Base-by-base conservation (phyloP, 2,113 vertebrate species). In the Microtus montanus region DNA sequence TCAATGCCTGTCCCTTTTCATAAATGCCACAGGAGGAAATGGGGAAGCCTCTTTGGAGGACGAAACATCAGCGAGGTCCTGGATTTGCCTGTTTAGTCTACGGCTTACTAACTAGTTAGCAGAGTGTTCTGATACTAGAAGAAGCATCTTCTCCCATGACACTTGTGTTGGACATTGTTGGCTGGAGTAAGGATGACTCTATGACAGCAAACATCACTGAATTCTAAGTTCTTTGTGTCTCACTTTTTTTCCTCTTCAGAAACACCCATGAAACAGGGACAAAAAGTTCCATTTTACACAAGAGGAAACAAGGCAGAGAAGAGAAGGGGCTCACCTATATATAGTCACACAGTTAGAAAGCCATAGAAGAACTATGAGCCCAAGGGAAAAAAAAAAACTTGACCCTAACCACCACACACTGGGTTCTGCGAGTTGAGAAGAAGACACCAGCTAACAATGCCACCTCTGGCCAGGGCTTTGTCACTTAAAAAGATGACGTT, bases 1-100 rank as follows among this genome's bases (percentile, higher is more conserved):
- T 52, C 78, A 95, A 89, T 79, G 97, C 92, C 71, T 95, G 77
- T 84, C 78, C 93, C 63, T 95, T 92, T 80, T 87, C 94, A 35
- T 90, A 91, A 86, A 89, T 87, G 89, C 95, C 91, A 78, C 63
- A 52, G n/a, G 79, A 92, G 41, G 79, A 78, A 82, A 35, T 6
- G 54, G 17, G 82, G 91, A 95, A 87, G 88, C 66, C 77, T 96
- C 80, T 95, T 47, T 79, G 90, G 3, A 41, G 68, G 41, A 63
- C n/a, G 52, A 88, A 86, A 79, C 4, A 52, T 58, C 63, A 89
- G 49, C 2, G 28, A 82, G 85, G 91, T 35, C 68, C 87, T 49
- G 70, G 84, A 13, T 92, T 54, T 41, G n/a, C 70, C 63, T 92
- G 49, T n/a, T 41, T 12, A 28, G 70, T 91, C 38, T 64, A 9